Base-by-base conservation (phyloP, 2,797 vertebrate species). In the Chiroxiphia lanceolata region DNA sequence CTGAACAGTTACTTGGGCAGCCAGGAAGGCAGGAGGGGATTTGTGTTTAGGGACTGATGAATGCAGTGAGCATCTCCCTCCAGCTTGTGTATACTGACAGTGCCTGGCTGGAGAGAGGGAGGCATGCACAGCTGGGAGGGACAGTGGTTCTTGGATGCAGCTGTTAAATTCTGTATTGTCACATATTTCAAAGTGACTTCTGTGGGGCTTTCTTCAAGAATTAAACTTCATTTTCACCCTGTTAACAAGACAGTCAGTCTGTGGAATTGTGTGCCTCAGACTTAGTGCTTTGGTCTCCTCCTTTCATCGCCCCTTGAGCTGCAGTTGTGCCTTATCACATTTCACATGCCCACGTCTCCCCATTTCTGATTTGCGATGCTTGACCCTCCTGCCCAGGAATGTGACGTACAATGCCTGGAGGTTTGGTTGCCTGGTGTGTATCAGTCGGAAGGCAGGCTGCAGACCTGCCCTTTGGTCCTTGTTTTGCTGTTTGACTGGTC, bases 401-500 rank as follows among this genome's bases (percentile, higher is more conserved):
- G 1, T 14, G 42, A 4, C 7, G 29, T 22, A 13, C 33, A 34
- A 4, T 3, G 19, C 0, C 2, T 5, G 19, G 23, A 54, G 45
- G 17, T 19, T 59, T 10, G 31, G 17, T 11, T 17, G 42, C 54
- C 38, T 10, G 5, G 4, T 14, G 22, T 26, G 54, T 34, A 47
- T 25, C 44, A 12, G 1, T 18, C 51, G 11, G 34, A 16, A 1
- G 4, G 16, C 7, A 7, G 31, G 50, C 76, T 78, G 71, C 82
- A 68, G 65, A 48, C 31, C 50, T 72, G 42, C 11, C 47, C 47
- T 36, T 44, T 34, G 60, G 29, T 34, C 27, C 36, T 60, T 16
- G 38, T 48, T 82, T 15, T 18, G 14, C n/a, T 7, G 4, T 83
- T 50, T 80, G 38, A 31, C 36, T n/a, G 25, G 17, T n/a, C 11